Evolutionary conservation across 2,113 vertebrate species (phyloP).

Genomic region (sheep (Ovis aries)): ARS-UI_Ramb_v3.0 NC_056068.1:1642001-1642500

Average conservation of each 20-base stretch:
- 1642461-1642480: neutral
- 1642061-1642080: neutral
- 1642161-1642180: neutral
- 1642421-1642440: neutral
- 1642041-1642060: neutral
- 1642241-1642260: neutral
- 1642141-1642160: accelerated
- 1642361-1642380: neutral
- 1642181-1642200: neutral
- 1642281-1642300: neutral
- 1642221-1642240: neutral
- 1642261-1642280: neutral
- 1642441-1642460: neutral
- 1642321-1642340: neutral
- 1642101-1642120: neutral
- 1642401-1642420: neutral
- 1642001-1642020: neutral
- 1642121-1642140: neutral
- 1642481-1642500: neutral
- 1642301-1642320: neutral
- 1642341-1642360: neutral
- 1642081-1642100: neutral
- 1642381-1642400: neutral
- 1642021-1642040: neutral
- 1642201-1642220: neutral